Conservation (phyloP, 1,140 invertebrate species). For the Drosophila dunni region DNA sequence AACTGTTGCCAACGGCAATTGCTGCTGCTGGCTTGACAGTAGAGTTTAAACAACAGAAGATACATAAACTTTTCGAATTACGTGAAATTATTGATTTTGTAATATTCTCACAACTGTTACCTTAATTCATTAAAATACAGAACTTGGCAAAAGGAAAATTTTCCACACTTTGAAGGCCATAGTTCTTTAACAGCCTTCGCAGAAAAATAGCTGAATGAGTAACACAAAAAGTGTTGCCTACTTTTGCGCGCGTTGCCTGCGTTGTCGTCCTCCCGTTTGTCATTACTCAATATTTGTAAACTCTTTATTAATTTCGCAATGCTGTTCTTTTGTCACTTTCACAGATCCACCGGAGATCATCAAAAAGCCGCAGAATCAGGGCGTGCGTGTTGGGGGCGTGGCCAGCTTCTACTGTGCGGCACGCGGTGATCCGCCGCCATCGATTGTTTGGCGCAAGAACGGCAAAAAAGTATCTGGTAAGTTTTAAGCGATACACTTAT, state of each 20-base stretch:
- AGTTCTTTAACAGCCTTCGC: too few relatives aligned
- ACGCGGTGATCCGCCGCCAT: constrained; percentile 93
- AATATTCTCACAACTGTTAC: too few relatives aligned
- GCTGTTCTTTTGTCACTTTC: constrained; percentile 82
- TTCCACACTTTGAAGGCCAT: too few relatives aligned
- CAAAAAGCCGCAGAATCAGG: constrained; percentile 93
- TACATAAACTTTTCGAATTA: too few relatives aligned
- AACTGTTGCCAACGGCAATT: constrained; percentile 4
- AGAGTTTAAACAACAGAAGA: too few relatives aligned
- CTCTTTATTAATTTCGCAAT: constrained; percentile 40
- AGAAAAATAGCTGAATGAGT: too few relatives aligned
- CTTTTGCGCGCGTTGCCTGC: not conserved
- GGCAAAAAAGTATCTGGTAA: constrained; percentile 93
- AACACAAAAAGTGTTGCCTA: not conserved
- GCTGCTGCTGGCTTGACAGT: too few relatives aligned
- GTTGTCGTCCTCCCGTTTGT: not conserved
- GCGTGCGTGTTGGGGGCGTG: constrained; percentile 94
- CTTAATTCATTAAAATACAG: too few relatives aligned
- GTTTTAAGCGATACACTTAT: constrained; percentile 26
- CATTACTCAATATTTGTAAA: not conserved
- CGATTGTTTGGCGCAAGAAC: constrained; percentile 96
- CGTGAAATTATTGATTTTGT: too few relatives aligned
- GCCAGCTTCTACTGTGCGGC: constrained; percentile 98
- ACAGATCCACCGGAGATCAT: constrained; percentile 96
- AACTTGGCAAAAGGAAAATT: too few relatives aligned